A percentile compares a stretch with the other conserved stretches of the same genome.
Conservation (phyloP, 2,113 vertebrate genomes). For the Syngnathus floridae region DNA sequence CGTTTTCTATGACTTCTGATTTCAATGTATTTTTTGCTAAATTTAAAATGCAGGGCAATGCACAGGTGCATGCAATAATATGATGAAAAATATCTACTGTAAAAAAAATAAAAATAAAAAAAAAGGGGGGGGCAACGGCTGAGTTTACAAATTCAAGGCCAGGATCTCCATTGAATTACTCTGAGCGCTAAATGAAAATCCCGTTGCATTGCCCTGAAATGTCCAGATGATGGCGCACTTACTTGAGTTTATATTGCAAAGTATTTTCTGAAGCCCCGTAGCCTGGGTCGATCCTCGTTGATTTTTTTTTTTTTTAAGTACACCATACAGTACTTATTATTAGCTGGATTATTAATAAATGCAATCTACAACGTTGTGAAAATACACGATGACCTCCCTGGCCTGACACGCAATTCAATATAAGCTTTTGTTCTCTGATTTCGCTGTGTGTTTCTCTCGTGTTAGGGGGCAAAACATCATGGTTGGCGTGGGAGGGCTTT, state of each 20-base stretch:
- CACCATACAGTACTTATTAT: neutral
- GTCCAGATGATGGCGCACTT: conserved; percentile 53
- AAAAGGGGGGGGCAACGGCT: too few species aligned
- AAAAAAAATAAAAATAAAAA: too few species aligned
- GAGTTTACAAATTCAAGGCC: too few species aligned
- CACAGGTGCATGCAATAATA: neutral
- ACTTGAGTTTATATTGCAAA: conserved; percentile 14
- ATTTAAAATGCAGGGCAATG: neutral
- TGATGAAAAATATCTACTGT: neutral
- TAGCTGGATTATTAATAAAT: neutral
- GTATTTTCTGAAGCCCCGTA: conserved; percentile 24
- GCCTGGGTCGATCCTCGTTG: neutral
- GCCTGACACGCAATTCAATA: neutral
- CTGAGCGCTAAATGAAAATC: neutral
- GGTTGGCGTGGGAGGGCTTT: conserved; percentile 44
- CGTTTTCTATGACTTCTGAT: too few species aligned
- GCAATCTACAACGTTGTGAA: too few species aligned
- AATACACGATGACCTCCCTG: neutral
- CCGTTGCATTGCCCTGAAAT: conserved; percentile 14
- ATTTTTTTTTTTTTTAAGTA: conserved; percentile 28
- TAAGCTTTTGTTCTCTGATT: neutral
- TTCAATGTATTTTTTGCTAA: too few species aligned
- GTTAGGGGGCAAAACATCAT: conserved; percentile 8
- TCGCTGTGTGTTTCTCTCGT: neutral
- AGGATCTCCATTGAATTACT: too few species aligned